Evolutionary conservation across 2,797 vertebrate genomes (phyloP), one percentile per base, ranked within the genome.

Genomic region (Aselliscus stoliczkanus): DNA sequence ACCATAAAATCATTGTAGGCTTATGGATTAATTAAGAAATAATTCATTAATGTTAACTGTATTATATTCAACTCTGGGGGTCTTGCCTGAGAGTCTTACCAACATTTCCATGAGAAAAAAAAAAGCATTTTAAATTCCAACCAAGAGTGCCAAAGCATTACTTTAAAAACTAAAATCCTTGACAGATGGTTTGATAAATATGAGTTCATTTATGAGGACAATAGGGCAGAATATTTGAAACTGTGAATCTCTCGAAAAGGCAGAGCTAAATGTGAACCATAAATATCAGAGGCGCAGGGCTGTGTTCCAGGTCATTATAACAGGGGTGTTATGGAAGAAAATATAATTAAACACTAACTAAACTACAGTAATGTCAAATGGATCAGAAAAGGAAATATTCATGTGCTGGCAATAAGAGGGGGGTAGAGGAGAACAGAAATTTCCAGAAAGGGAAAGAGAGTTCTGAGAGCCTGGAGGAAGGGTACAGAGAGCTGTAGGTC

Each of bases 141-240:
- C 25, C 56, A 82, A 93, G 39, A 86, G n/a, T 69, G 20, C 73
- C 77, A 83, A 90, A 14, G 47, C 4, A 67, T 90, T 92, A 87
- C 94, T 94, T 64, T 84, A 93, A 93, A 83, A 91, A 72, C 58
- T 31, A 75, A 92, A 96, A 94, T 79, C 25, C 37, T 88, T 39
- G 75, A 86, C 89, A 93, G 82, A 95, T 77, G 77, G 64, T 82
- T 95, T 96, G 73, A 65, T 81, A 90, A 90, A 47, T 94, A 29
- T 50, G 34, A 84, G 73, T 50, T 29, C 50, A 80, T 88, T 96
- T 88, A 56, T 25, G 50, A 82, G 69, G 62, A 94, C 58, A 95
- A 85, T 50, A 85, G 73, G 56, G 69, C 56, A 95, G 84, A 70
- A 27, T 79, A 64, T 95, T 97, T 94, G 72, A 88, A 95, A 80